Percentiles rank a stretch among this genome's conserved stretches.
phyloP scores from a whole-genome alignment of 2,888 invertebrate genomes.

The Volucella inanis region DNA sequence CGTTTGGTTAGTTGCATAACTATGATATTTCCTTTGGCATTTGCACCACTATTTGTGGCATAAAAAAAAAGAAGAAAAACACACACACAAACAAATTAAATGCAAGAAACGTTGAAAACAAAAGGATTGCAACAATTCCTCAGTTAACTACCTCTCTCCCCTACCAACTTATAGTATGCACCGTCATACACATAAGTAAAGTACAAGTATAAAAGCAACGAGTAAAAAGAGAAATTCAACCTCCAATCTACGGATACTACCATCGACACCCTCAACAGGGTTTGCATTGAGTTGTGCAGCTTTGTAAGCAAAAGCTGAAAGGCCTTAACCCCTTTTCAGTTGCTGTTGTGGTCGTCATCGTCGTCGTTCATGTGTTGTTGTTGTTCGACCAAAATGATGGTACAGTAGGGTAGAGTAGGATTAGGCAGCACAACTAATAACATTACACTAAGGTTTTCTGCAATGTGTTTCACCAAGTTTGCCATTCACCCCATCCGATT shows the following conservation, averaged over 20 bases:
- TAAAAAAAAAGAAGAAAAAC: background rate
- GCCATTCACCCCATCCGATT: slow-evolving; percentile 28
- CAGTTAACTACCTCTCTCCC: slow-evolving; percentile 20
- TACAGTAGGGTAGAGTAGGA: slow-evolving; percentile 8
- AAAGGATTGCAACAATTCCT: slow-evolving; percentile 46
- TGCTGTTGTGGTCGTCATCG: no score
- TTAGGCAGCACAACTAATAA: slow-evolving; percentile 47
- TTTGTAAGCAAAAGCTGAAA: slow-evolving; percentile 31
- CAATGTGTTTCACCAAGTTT: slow-evolving; percentile 28
- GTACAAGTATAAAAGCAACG: slow-evolving; percentile 6
- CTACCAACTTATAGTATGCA: background rate
- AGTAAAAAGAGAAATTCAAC: slow-evolving; percentile 3
- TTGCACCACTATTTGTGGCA: slow-evolving; percentile 13
- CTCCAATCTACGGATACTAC: background rate
- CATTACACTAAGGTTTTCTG: slow-evolving; percentile 31
- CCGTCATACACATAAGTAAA: background rate
- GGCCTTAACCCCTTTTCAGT: slow-evolving; percentile 64
- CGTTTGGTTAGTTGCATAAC: slow-evolving; percentile 44
- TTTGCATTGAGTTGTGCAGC: slow-evolving; percentile 26
- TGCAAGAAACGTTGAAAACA: slow-evolving; percentile 49
- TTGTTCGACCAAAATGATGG: background rate
- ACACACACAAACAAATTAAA: slow-evolving; percentile 46
- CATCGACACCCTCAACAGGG: slow-evolving; percentile 34
- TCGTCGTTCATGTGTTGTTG: background rate
- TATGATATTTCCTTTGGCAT: slow-evolving; percentile 36